Conservation (phyloP, 2,113 vertebrate genomes). For the Etheostoma cragini region DNA sequence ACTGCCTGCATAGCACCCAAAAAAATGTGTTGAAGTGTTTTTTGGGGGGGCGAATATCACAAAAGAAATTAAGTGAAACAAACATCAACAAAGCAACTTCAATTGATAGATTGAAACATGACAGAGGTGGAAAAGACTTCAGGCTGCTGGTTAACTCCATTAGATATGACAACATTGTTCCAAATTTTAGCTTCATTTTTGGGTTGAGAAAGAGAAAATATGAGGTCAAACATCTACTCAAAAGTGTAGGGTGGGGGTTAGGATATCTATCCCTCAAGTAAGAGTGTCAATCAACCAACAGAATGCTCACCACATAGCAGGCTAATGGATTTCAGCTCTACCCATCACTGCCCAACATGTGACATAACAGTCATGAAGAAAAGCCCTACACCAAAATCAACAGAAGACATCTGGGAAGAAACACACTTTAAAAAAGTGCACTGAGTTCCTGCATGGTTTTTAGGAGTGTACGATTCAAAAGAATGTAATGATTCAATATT, state of each 20-base stretch:
- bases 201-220: background rate
- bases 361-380: conserved; percentile 19
- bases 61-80: too few species aligned
- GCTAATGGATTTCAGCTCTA: background rate
- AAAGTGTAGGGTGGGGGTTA: background rate
- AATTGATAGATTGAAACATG: too few species aligned
- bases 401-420: conserved; percentile 15
- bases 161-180: background rate
- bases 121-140: background rate
- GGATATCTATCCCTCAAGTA: conserved; percentile 34
- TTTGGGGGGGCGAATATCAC: too few species aligned
- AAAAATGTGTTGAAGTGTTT: too few species aligned
- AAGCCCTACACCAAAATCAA: conserved; percentile 22
- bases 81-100: too few species aligned
- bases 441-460: too few species aligned
- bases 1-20: too few species aligned
- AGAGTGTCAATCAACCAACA: conserved; percentile 25
- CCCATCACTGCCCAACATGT: background rate
- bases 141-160: background rate
- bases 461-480: too few species aligned
- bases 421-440: background rate
- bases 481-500: too few species aligned
- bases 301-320: background rate
- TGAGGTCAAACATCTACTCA: background rate
- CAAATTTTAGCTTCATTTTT: background rate